A percentile compares a stretch with the other conserved stretches of the same genome.
Conservation (phyloP, 2,797 vertebrate species). For the Oryzias sinensis region DNA sequence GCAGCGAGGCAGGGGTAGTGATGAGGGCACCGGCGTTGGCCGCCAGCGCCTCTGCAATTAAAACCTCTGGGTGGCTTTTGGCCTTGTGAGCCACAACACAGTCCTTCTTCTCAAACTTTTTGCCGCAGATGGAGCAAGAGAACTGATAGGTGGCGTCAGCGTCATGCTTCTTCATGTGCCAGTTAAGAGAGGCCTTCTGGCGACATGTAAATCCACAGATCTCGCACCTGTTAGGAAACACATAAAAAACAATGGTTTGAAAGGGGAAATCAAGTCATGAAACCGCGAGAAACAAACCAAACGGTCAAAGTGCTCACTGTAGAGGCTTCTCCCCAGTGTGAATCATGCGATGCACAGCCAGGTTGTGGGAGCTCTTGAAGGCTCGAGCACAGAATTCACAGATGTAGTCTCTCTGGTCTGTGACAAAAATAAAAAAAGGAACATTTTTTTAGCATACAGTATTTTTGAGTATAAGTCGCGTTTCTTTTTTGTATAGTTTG, state of each 20-base stretch:
- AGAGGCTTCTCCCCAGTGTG: slow-evolving; percentile 98
- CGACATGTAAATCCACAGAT: slow-evolving; percentile 98
- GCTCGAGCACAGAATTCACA: slow-evolving; percentile 98
- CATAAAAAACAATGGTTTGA: neutral
- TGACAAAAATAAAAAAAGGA: too few relatives aligned
- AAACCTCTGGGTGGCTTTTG: slow-evolving; percentile 89
- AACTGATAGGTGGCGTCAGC: slow-evolving; percentile 96
- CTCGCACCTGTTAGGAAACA: slow-evolving; percentile 82
- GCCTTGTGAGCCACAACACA: slow-evolving; percentile 96
- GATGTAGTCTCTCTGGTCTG: slow-evolving; percentile 98
- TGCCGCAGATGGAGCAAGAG: slow-evolving; percentile 96
- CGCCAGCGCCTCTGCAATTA: slow-evolving; percentile 94
- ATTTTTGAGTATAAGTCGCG: too few relatives aligned
- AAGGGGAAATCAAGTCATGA: neutral
- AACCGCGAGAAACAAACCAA: neutral
- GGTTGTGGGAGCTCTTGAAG: slow-evolving; percentile 97
- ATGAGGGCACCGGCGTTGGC: slow-evolving; percentile 92
- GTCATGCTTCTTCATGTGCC: slow-evolving; percentile 99
- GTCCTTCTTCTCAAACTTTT: slow-evolving; percentile 99
- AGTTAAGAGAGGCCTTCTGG: slow-evolving; percentile 97
- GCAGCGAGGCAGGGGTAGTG: slow-evolving; percentile 88
- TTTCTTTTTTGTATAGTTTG: too few relatives aligned
- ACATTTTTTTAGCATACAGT: neutral
- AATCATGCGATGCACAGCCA: slow-evolving; percentile 98
- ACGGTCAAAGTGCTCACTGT: slow-evolving; percentile 84